Evolutionary conservation across 2,888 invertebrate species (phyloP), one percentile per base, ranked within the genome.

Genomic region (Eurytoma adleriae): DNA sequence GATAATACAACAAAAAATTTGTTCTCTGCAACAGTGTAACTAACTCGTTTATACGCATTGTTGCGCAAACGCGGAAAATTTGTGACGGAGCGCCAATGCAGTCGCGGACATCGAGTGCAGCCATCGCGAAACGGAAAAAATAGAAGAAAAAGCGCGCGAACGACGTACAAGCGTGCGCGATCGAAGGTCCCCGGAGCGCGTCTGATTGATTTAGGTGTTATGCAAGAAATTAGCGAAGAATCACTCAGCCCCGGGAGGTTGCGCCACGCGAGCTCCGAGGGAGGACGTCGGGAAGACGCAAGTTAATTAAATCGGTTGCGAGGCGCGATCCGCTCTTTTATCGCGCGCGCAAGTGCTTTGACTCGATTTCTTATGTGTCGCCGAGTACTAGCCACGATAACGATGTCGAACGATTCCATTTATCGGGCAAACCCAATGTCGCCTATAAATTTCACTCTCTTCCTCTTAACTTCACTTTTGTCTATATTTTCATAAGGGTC

Each of bases 21-120:
- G 3, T 52, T n/a, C 12, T 18, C 12, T 24, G 27, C 18, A 61
- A 50, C 67, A 59, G 16, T 52, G 24, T 61, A 62, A 52, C n/a
- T 10, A n/a, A 5, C n/a, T 24, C 30, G 30, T 59, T 78, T 71
- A 66, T 57, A 66, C 66, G 50, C 72, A 40, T 10, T 14, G 20
- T 78, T 78, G 30, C 78, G 67, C 40, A 78, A 78, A 78, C 20
- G 67, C 40, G 78, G 78, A 78, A 72, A 78, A 54, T 78, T 72
- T 68, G 30, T 30, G 30, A 30, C 40, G 13, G 57, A 57, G 20
- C 13, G 48, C 24, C 66, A 69, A 40, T 64, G 40, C 3, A 64
- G n/a, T n/a, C 30, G 18, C 18, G 48, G 57, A 27, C 16, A 18
- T 30, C 13, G 14, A 57, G 57, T 24, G 18, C 67, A 62, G 13